Evolutionary conservation across 2,113 vertebrate genomes (phyloP), one percentile per base, ranked within the genome.

Genomic region (Trichechus manatus): DNA sequence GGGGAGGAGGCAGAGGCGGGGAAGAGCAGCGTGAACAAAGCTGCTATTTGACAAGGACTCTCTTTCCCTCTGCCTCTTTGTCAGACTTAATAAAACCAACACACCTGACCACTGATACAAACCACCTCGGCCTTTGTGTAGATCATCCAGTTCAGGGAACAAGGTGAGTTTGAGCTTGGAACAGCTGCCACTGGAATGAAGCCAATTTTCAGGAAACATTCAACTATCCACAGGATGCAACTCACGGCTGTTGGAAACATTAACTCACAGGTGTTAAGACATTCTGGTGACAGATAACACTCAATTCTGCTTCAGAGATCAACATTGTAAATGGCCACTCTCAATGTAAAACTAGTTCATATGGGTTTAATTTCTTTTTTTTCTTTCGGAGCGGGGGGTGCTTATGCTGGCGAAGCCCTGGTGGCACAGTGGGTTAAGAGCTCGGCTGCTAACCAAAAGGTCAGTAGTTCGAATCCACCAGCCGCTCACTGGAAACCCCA

Each of bases 21-120:
- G 31, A 39, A 17, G 23, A 85, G 27, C 4, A 31, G 31, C 27
- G 3, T 31, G 68, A 88, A 94, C 14, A 90, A 68, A 95, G 39
- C 47, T 56, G 59, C 23, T 42, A 9, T 87, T 39, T 33, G 47
- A 64, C 13, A 66, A 87, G 31, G 4, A n/a, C 25, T 74, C 27
- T 31, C 9, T 89, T 91, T 82, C 53, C n/a, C 13, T 91, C 68
- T 27, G 20, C 29, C 25, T 86, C 63, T 91, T 80, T 88, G 50
- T 97, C 3, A n/a, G 6, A 36, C 78, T 56, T 89, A 74, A 93
- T 68, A 91, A 91, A 96, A 87, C 36, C 36, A 68, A 78, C 8
- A 82, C 33, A 61, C 27, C 15, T 78, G 74, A 33, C 17, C 82
- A 61, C 77, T 68, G n/a, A 93, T 22, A 17, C 53, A 82, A 89